Percentiles rank a stretch among this genome's conserved stretches.
phyloP scores from a whole-genome alignment of 2,797 vertebrate species.

The Macroramphosus scolopax region DNA sequence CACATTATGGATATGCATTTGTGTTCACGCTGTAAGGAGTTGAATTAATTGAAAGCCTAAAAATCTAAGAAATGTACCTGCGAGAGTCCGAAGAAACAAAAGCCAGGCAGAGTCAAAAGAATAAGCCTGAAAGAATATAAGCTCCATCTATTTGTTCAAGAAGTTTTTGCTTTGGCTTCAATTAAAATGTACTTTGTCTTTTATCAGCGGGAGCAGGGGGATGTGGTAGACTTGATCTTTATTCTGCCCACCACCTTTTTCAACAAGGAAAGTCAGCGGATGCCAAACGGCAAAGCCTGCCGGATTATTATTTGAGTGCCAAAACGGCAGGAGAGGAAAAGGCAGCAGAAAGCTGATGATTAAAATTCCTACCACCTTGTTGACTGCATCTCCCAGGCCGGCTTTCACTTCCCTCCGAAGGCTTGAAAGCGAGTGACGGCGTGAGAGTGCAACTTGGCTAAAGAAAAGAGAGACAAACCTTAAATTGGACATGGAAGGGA shows the following conservation, averaged over 20 bases:
- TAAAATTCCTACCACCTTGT: constrained; percentile 73
- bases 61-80: neutral
- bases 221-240: constrained; percentile 40
- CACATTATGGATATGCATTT: constrained; percentile 1
- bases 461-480: constrained; percentile 27
- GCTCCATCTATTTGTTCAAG: constrained; percentile 20
- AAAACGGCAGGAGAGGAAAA: constrained; percentile 66
- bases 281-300: constrained; percentile 65
- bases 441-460: constrained; percentile 24
- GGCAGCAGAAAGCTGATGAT: constrained; percentile 67
- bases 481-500: constrained; percentile 24
- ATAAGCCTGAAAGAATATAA: constrained; percentile 13
- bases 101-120: constrained; percentile 10
- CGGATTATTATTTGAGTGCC: constrained; percentile 68
- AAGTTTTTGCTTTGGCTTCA: constrained; percentile 36
- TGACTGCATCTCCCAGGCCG: constrained; percentile 61
- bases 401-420: constrained; percentile 46
- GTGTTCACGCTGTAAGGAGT: neutral
- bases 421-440: constrained; percentile 19
- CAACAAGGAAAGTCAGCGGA: constrained; percentile 46
- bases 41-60: constrained; percentile 5
- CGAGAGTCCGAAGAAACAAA: neutral
- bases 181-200: constrained; percentile 53
- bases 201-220: constrained; percentile 31
- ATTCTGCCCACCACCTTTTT: constrained; percentile 47